phyloP scores from a whole-genome alignment of 2,888 invertebrate species.

The Chironomus tentans region DNA sequence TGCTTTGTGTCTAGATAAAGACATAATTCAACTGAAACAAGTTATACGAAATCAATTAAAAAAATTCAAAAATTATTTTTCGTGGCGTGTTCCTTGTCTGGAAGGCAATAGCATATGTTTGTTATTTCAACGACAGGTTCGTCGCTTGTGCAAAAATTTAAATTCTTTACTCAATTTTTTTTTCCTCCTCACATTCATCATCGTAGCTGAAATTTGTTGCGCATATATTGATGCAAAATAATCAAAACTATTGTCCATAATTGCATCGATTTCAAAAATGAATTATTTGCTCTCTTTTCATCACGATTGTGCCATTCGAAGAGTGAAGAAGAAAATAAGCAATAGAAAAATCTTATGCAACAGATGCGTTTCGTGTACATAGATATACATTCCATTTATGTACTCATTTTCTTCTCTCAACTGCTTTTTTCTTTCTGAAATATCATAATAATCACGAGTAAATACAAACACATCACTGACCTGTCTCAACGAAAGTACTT shows the following conservation, averaged over 20 bases:
- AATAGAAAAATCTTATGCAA: neutral
- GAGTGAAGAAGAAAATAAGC: neutral
- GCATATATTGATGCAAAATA: neutral
- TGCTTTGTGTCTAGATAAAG: too few relatives aligned
- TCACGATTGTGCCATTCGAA: neutral
- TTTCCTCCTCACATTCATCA: neutral
- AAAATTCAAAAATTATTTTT: too few relatives aligned
- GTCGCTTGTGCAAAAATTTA: slow-evolving; percentile 18
- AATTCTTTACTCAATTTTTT: too few relatives aligned
- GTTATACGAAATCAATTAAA: too few relatives aligned
- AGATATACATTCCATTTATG: too few relatives aligned
- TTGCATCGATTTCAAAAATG: neutral
- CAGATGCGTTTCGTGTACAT: slow-evolving; percentile 7
- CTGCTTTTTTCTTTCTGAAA: neutral
- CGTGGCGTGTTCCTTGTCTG: too few relatives aligned
- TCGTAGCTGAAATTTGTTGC: neutral
- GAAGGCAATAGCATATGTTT: neutral
- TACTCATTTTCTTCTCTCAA: neutral
- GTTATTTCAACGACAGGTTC: neutral
- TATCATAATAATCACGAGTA: neutral
- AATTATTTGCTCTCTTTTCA: neutral
- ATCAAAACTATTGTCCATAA: neutral
- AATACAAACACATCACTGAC: slow-evolving; percentile 17
- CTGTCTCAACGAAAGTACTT: slow-evolving; percentile 18
- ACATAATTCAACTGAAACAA: too few relatives aligned